Evolutionary conservation across 2,888 invertebrate species (phyloP).

Genomic region (Agriopis aurantiaria): DNA sequence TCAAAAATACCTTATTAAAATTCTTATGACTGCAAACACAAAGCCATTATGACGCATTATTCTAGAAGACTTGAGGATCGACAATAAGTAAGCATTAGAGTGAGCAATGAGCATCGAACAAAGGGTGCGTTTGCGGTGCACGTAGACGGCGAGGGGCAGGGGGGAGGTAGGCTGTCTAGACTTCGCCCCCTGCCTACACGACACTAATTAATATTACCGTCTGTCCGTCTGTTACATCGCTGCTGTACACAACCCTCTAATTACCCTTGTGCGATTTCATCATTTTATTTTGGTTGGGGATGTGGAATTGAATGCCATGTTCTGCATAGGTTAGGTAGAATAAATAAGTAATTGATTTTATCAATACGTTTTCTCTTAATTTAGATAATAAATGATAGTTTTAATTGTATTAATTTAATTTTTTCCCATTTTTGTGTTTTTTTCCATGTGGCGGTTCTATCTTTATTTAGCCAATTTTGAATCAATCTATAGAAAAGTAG

Average conservation of each 20-base stretch:
- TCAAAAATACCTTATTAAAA: neutral
- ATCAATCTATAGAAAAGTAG: too few species aligned
- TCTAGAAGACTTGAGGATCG: constrained; percentile 22
- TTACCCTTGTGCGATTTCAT: constrained; percentile 32
- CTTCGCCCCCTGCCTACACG: constrained; percentile 59
- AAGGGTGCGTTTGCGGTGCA: constrained; percentile 49
- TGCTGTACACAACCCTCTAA: constrained; percentile 30
- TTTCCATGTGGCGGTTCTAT: too few species aligned
- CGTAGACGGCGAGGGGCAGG: constrained; percentile 41
- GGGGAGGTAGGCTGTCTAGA: constrained; percentile 66
- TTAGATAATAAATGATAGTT: too few species aligned
- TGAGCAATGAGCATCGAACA: constrained; percentile 26
- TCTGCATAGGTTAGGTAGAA: neutral
- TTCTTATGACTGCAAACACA: neutral
- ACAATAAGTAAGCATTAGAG: constrained; percentile 33
- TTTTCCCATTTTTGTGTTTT: too few species aligned
- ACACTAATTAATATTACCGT: constrained; percentile 67
- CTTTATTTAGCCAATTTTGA: too few species aligned
- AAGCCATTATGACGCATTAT: constrained; percentile 20
- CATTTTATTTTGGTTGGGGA: constrained; percentile 25
- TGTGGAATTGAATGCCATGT: neutral
- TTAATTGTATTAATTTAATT: too few species aligned
- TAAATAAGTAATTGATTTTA: neutral
- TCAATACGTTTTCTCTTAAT: too few species aligned
- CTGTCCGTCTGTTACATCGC: constrained; percentile 52